Base-by-base conservation (phyloP, 1,140 invertebrate species). In the Contarinia nasturtii region DNA sequence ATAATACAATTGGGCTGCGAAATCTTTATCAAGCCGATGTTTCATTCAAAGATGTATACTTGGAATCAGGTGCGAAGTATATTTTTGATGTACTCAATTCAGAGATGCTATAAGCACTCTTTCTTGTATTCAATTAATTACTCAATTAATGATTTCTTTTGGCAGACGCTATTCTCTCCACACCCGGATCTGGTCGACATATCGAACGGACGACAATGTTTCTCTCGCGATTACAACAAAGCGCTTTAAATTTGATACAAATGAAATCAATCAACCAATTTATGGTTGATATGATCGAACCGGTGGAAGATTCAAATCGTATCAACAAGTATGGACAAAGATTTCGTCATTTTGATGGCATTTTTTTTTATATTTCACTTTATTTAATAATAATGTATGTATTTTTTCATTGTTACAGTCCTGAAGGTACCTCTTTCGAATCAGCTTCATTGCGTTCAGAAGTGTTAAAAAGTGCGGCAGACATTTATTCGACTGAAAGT, bases 401-500 rank as follows among this genome's bases (percentile, higher is more conserved):
- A n/a, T n/a, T n/a, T n/a, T 27, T 27, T 10, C 27, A 27, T 10
- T 27, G 3, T 27, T 56, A 66, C 59, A 42, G 70, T 79, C 42
- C 71, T 73, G 56, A 72, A 74, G 17, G 43, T 72, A 0, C 66
- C 75, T 3, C 63, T 74, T 27, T 27, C 27, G 27, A 27, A 27
- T 3, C 3, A 5, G 10, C 4, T 27, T 27, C 27, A 27, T 10
- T 27, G 27, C 27, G 27, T 55, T 64, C 71, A 40, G 70, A 75
- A 38, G 52, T 83, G 48, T 69, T 71, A 2, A 64, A 70, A 54
- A 64, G 77, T 17, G 60, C 69, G 8, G 59, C 55, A 43, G 53
- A 53, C 0, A 50, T 54, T 0, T 90, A 88, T 58, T 74, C 73
- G 1, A 79, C 86, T 67, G 86, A 90, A 57, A 82, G 80, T 54